These are phyloP conservation scores for Platichthys flesus DNA, from an alignment of 2,113 vertebrate genomes.

Conservation along the genomic window DNA sequence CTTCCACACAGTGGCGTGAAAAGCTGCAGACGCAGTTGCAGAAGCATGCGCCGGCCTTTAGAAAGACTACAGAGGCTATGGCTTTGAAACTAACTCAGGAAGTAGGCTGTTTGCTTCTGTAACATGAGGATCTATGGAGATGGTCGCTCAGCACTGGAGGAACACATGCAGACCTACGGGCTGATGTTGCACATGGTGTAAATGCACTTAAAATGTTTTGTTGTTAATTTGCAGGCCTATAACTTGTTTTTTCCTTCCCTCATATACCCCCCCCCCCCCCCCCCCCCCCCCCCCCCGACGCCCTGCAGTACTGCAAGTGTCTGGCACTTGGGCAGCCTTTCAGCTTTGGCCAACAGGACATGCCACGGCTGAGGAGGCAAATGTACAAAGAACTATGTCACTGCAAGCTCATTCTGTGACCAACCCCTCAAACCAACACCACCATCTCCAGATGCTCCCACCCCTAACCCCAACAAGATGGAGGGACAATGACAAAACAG, in stretches of 20 bases:
- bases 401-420: slow-evolving; percentile 92
- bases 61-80: background rate
- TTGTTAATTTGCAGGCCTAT: background rate
- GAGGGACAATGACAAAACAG: slow-evolving; percentile 38
- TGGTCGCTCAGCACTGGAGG: no score
- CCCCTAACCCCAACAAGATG: slow-evolving; percentile 10
- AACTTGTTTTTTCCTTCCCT: background rate
- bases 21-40: no score
- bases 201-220: background rate
- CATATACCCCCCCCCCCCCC: background rate
- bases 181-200: background rate
- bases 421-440: background rate
- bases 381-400: slow-evolving; percentile 98
- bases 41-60: no score
- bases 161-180: no score
- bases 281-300: background rate
- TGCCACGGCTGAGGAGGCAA: slow-evolving; percentile 91
- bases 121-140: no score
- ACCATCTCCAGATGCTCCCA: slow-evolving; percentile 29
- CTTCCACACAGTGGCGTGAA: no score
- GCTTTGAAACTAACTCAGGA: no score
- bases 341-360: slow-evolving; percentile 91
- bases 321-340: slow-evolving; percentile 90
- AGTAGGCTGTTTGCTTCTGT: no score
- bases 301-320: slow-evolving; percentile 91